A percentile compares a stretch with the other conserved stretches of the same genome.
These are phyloP conservation scores for Notospermus geniculatus DNA, from an alignment of 1,140 invertebrate genomes.

Conservation along the genomic window DNA sequence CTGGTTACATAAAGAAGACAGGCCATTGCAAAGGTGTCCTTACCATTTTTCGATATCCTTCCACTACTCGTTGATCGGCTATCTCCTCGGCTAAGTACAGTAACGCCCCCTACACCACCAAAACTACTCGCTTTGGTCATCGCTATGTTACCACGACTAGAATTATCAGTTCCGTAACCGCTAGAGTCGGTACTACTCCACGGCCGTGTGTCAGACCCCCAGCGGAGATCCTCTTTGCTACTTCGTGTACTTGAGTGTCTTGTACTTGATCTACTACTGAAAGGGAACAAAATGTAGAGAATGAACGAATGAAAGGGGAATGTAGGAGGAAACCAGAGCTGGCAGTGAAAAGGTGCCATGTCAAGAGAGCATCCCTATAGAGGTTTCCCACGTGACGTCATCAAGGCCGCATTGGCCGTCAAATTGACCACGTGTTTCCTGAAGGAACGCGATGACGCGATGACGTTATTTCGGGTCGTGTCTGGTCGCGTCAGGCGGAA, in stretches of 20 bases:
- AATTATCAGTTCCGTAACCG: conserved; percentile 52
- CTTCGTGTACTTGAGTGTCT: conserved; percentile 31
- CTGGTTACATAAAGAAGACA: no score
- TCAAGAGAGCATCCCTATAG: no score
- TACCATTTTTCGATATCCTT: neutral
- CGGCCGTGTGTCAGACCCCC: conserved; percentile 40
- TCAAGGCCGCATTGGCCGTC: no score
- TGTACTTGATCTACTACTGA: conserved; percentile 6
- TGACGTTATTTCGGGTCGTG: no score
- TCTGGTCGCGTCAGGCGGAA: no score
- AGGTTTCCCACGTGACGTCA: no score
- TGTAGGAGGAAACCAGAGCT: no score
- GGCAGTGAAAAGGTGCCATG: no score
- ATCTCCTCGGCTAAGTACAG: conserved; percentile 56
- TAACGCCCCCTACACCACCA: conserved; percentile 68
- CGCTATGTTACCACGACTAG: conserved; percentile 39
- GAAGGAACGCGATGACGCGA: no score
- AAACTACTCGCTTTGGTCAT: conserved; percentile 85
- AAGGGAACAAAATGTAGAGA: neutral
- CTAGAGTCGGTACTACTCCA: conserved; percentile 59
- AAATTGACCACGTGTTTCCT: no score
- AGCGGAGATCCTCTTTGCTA: conserved; percentile 53
- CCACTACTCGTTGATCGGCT: conserved; percentile 53
- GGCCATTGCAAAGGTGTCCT: neutral
- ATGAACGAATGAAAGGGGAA: no score